Percentiles rank a stretch among this genome's conserved stretches.
Evolutionary conservation across 1,140 invertebrate genomes (phyloP).

Genomic region (Doryteuthis pealeii): DNA sequence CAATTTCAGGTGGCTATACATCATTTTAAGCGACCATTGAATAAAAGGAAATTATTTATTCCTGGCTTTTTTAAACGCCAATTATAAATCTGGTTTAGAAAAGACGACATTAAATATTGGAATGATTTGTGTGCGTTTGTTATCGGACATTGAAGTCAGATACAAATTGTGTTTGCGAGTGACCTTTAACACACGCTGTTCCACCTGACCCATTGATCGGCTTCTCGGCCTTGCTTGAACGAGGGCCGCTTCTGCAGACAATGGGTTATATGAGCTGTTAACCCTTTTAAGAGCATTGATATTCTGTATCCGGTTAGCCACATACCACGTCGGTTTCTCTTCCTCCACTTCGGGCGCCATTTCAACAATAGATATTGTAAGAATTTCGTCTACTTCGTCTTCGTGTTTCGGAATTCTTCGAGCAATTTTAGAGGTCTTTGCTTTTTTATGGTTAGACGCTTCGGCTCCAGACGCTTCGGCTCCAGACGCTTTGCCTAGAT

Average conservation of each 20-base stretch:
- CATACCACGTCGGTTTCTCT: background rate
- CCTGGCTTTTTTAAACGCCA: too few relatives aligned
- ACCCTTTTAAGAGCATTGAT: background rate
- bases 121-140: background rate
- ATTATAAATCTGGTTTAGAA: background rate
- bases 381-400: background rate
- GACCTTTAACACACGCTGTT: background rate
- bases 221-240: background rate
- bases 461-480: background rate
- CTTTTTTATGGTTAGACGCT: background rate
- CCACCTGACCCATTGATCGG: background rate
- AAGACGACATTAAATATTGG: constrained; percentile 1
- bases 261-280: background rate
- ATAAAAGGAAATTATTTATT: too few relatives aligned
- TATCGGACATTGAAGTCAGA: background rate
- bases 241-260: background rate
- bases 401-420: background rate
- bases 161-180: background rate
- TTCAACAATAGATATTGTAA: background rate
- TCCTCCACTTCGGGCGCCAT: background rate
- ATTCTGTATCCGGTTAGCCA: background rate
- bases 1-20: too few relatives aligned
- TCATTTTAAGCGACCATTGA: too few relatives aligned
- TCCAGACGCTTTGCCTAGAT: background rate
- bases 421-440: background rate